phyloP scores from a whole-genome alignment of 2,888 invertebrate genomes.

The Empis stercorea region DNA sequence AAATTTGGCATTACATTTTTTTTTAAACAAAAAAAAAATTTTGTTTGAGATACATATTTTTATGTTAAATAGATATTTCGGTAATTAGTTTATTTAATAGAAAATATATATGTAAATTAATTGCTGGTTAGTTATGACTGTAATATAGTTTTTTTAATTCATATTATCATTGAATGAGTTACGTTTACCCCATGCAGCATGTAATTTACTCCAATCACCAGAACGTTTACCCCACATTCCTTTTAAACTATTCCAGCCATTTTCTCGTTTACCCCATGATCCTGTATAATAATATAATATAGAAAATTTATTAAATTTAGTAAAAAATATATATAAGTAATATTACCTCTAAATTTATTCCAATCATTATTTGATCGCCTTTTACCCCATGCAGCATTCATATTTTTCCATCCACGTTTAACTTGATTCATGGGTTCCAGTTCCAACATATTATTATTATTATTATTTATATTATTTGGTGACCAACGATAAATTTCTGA shows the following conservation, averaged over 20 bases:
- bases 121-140: too few relatives aligned
- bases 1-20: too few relatives aligned
- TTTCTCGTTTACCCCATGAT: conserved; percentile 64
- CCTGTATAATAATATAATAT: conserved; percentile 34
- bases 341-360: conserved; percentile 43
- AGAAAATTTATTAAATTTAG: conserved; percentile 5
- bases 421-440: conserved; percentile 27
- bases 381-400: conserved; percentile 66
- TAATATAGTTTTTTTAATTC: too few relatives aligned
- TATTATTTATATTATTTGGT: not conserved
- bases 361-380: conserved; percentile 43
- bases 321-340: not conserved
- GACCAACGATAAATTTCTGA: not conserved
- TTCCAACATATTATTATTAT: not conserved
- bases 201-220: conserved; percentile 33
- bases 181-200: conserved; percentile 36
- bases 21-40: too few relatives aligned
- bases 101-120: too few relatives aligned
- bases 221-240: conserved; percentile 66
- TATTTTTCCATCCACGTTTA: conserved; percentile 55
- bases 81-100: too few relatives aligned
- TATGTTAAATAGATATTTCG: too few relatives aligned
- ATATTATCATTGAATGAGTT: not conserved
- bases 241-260: conserved; percentile 66
- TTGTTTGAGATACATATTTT: too few relatives aligned